A percentile compares a stretch with the other conserved stretches of the same genome.
These are phyloP conservation scores for Henricia sp. DNA, from an alignment of 53 echinoderm and acorn worm genomes.

Conservation along the genomic window DNA sequence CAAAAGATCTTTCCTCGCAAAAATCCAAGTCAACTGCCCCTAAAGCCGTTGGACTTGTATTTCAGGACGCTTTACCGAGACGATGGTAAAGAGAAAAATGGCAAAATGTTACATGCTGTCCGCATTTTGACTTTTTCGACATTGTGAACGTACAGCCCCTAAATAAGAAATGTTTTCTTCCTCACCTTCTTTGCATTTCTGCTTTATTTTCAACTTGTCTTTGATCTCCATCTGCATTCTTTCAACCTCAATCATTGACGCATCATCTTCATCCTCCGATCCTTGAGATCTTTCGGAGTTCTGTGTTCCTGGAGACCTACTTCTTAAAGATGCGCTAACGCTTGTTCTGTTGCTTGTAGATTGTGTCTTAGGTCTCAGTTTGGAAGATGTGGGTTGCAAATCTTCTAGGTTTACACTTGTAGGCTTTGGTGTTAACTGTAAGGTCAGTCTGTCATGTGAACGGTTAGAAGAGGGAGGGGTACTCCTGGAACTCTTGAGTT, in stretches of 20 bases:
- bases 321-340: background rate
- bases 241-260: constrained; percentile 13
- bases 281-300: background rate
- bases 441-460: background rate
- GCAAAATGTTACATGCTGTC: too few species aligned
- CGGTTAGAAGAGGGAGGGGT: background rate
- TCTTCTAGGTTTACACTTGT: background rate
- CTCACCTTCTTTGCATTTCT: background rate
- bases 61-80: too few species aligned
- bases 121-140: too few species aligned
- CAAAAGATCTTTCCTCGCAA: too few species aligned
- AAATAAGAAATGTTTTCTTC: background rate
- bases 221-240: constrained; percentile 31
- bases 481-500: too few species aligned
- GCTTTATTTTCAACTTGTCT: background rate
- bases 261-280: constrained; percentile 19
- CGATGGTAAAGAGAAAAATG: too few species aligned
- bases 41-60: too few species aligned
- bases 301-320: background rate
- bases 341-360: background rate
- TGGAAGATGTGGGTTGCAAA: background rate
- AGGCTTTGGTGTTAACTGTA: background rate
- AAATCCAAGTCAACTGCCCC: too few species aligned
- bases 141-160: too few species aligned
- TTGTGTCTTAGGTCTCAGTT: background rate